Evolutionary conservation across 2,113 vertebrate species (phyloP), one percentile per base, ranked within the genome.

Genomic region (Halichoeres trimaculatus): DNA sequence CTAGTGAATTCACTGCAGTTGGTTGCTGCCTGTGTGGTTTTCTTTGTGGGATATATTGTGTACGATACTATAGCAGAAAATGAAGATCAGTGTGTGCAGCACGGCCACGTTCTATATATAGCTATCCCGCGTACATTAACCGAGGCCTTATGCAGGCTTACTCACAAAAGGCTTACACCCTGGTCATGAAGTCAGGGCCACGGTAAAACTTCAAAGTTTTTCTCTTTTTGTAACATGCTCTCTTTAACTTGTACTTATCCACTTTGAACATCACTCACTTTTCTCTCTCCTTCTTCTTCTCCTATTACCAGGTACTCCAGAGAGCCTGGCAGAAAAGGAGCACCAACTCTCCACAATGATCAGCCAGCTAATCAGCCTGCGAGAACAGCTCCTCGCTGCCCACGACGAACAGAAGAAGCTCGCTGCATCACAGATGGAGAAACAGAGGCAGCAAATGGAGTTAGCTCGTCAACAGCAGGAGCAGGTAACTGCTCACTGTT

Each of bases 401-500:
- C 97, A 99, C 0, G 98, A 99, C 0, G 98, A 99, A 78, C 97
- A 99, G 94, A 99, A 99, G 91, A 99, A 99, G 87, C 95, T 99
- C 78, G 98, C 98, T 40, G 98, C 97, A 70, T 99, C 98, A 20
- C 98, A 99, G 92, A 99, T 99, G 91, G 98, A 99, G 90, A 99
- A 99, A 88, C 98, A 99, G 90, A 93, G 97, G 91, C 97, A 99
- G 92, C 97, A 99, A 95, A 99, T 99, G 98, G 97, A 99, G 94
- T 94, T 99, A 85, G 98, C 98, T 81, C 96, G 97, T 84, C 98
- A 99, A 86, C 98, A 99, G 91, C 97, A 99, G 93, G 98, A 99
- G 86, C 98, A 99, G 96, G 97, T 99, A 94, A 95, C 93, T 66
- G 26, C 59, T 73, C 48, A 24, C 48, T 19, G 56, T 74, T 70